These are phyloP conservation scores for Indicator maculatus DNA, from an alignment of 2,113 vertebrate species.

Conservation along the genomic window DNA sequence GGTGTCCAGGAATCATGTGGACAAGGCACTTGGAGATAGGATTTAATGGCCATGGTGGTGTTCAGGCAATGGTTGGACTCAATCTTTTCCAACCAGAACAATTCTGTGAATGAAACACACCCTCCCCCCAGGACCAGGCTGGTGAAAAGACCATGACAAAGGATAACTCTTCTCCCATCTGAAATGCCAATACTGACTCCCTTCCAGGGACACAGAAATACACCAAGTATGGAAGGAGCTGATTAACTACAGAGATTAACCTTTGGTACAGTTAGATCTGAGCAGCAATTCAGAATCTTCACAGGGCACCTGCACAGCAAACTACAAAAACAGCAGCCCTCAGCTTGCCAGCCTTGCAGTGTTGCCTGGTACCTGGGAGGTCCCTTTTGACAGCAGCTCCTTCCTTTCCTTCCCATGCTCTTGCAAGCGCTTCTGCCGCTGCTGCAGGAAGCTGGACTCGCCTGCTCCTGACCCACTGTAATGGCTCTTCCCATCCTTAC, in stretches of 20 bases:
- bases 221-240: neutral
- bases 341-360: neutral
- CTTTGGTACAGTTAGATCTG: neutral
- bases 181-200: neutral
- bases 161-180: neutral
- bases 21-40: too few species aligned
- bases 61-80: too few species aligned
- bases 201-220: neutral
- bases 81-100: too few species aligned
- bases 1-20: too few species aligned
- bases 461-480: conserved; percentile 54
- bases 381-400: conserved; percentile 86
- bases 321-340: neutral
- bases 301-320: neutral
- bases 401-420: conserved; percentile 93
- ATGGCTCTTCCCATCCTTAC: conserved; percentile 81
- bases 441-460: conserved; percentile 72
- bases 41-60: too few species aligned
- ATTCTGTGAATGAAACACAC: neutral
- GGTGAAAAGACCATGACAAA: neutral
- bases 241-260: conserved; percentile 11
- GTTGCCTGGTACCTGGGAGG: conserved; percentile 78
- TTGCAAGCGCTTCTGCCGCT: conserved; percentile 86
- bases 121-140: neutral
- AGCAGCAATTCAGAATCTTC: neutral